phyloP scores from a whole-genome alignment of 2,113 vertebrate species.

The Nycticryphes semicollaris region DNA sequence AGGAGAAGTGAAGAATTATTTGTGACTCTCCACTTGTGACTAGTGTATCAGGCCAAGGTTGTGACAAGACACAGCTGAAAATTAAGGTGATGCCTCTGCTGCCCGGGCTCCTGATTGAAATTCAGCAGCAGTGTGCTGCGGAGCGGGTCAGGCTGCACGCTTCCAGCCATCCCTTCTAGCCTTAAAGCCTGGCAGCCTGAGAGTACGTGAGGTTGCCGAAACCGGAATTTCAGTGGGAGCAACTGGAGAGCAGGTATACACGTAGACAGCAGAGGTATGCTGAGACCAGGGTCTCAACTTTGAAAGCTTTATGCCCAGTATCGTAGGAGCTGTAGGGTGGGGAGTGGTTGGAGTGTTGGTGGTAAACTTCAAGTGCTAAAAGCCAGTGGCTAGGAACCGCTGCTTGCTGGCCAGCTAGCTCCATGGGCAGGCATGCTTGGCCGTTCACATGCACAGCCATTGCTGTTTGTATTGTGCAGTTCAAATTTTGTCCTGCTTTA shows the following conservation, averaged over 20 bases:
- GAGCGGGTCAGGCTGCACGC: neutral
- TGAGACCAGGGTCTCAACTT: accelerated
- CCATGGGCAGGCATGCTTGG: neutral
- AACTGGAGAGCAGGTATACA: neutral
- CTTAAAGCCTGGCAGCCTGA: neutral
- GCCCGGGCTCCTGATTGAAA: conserved; percentile 25
- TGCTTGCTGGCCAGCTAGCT: neutral
- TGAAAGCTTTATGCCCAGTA: neutral
- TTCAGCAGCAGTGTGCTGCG: neutral
- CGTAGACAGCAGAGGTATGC: neutral
- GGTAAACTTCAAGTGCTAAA: neutral
- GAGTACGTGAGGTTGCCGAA: neutral
- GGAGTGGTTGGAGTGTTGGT: neutral
- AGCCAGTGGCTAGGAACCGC: neutral
- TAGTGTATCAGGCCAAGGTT: conserved; percentile 2
- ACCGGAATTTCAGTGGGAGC: neutral
- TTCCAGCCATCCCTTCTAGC: neutral
- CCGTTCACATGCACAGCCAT: neutral
- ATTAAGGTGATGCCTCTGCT: conserved; percentile 32
- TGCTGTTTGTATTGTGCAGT: neutral
- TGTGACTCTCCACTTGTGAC: conserved; percentile 8
- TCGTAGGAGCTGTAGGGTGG: neutral
- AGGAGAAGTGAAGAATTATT: conserved; percentile 22
- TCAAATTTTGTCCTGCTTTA: neutral
- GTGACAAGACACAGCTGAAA: conserved; percentile 11